Percentiles rank a stretch among this genome's conserved stretches.
Conservation (phyloP, 2,113 vertebrate species). For the Nanorana parkeri region DNA sequence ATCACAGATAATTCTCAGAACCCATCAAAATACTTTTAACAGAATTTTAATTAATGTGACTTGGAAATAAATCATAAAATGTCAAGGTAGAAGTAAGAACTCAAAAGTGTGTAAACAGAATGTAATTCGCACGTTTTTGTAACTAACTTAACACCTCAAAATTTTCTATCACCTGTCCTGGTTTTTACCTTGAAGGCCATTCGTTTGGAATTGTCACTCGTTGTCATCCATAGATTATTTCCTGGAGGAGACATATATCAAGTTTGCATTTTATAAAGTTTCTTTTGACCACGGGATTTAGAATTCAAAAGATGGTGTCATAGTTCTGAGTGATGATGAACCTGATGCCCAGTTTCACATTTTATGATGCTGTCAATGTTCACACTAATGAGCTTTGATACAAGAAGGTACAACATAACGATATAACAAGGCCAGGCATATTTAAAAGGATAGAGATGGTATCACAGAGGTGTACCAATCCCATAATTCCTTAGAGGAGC, state of each 20-base stretch:
- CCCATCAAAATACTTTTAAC: constrained; percentile 21
- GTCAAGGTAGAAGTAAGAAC: constrained; percentile 9
- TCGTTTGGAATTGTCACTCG: neutral
- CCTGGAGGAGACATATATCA: neutral
- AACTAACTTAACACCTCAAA: constrained; percentile 19
- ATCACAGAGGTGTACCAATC: constrained; percentile 74
- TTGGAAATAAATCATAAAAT: constrained; percentile 14
- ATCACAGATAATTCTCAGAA: neutral
- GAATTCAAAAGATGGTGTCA: neutral
- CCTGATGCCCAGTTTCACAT: constrained; percentile 42
- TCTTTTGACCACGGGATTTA: constrained; percentile 3
- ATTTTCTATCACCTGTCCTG: constrained; percentile 17
- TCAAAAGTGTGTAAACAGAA: constrained; percentile 1
- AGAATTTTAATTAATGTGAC: constrained; percentile 30
- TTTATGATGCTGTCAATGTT: constrained; percentile 37
- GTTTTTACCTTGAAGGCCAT: constrained; percentile 8
- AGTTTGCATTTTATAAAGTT: constrained; percentile 15
- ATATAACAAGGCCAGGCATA: constrained; percentile 62
- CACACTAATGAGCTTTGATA: constrained; percentile 60
- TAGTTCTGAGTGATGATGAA: neutral
- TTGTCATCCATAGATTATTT: neutral
- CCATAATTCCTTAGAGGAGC: constrained; percentile 85
- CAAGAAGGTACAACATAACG: constrained; percentile 25
- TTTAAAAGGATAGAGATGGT: constrained; percentile 73
- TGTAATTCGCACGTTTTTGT: constrained; percentile 21